Base-by-base conservation (phyloP, 1,140 invertebrate genomes). In the Drosophila busckii region DNA sequence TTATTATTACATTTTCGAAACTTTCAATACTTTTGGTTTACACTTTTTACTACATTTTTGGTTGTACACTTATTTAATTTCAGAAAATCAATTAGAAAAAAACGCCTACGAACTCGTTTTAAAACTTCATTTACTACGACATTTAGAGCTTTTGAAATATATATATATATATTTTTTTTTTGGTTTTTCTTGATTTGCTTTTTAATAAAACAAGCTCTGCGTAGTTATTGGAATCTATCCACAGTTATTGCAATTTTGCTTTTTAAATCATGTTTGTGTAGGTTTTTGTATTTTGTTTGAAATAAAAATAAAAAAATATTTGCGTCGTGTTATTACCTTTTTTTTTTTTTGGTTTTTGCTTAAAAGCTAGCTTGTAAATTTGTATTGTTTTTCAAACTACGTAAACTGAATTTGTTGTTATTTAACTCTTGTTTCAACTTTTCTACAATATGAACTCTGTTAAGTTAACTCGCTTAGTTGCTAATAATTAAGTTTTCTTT, bases 221-320 rank as follows among this genome's bases (percentile, higher is more conserved):
- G 64, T 34, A 75, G 60, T 60, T 82, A 38, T 53, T 70, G 5
- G 75, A 61, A 50, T n/a, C 70, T 53, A 26, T 53, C 80, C 82
- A 85, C 82, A 85, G 82, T 85, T 85, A 85, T 85, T 85, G 82
- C 85, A 85, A 85, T 85, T 84, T 84, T 84, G 80, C 45, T 78
- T 67, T 67, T 70, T 29, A 40, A 61, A 61, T 83, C 67, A 69
- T 75, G 42, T 61, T 46, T 54, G 67, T 70, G 42, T 70, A 44
- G 54, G 45, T 56, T 41, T 34, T 38, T 48, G n/a, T 29, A 38
- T 46, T 31, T 58, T 48, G 5, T 16, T 19, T 26, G 34, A 68
- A 52, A 60, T 65, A 37, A 53, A 48, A 73, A 78, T 52, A 46
- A 61, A 75, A 16, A 56, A 42, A 56, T 70, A 32, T 75, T n/a